These are phyloP conservation scores for Eupithecia subfuscata DNA, from an alignment of 2,888 invertebrate genomes.

Conservation along the genomic window DNA sequence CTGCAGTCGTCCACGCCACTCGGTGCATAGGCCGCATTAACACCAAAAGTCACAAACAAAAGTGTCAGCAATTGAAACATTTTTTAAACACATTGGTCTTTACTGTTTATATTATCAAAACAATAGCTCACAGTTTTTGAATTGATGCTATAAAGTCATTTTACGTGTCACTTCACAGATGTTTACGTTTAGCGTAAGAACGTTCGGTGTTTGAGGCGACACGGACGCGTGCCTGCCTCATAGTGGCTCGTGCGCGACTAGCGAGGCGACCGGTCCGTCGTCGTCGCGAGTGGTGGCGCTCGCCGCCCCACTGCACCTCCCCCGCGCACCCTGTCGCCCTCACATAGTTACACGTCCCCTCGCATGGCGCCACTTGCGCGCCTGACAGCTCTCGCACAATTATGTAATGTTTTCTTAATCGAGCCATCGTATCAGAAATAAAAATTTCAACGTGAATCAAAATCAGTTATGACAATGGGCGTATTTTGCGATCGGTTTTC, in stretches of 20 bases:
- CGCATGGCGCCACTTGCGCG: slow-evolving; percentile 81
- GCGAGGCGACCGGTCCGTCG: slow-evolving; percentile 61
- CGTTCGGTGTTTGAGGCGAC: slow-evolving; percentile 63
- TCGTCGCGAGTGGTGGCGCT: slow-evolving; percentile 71
- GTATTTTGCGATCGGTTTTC: slow-evolving; percentile 35
- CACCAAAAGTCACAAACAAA: slow-evolving; percentile 81
- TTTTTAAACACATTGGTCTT: slow-evolving; percentile 79
- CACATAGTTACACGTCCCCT: slow-evolving; percentile 78
- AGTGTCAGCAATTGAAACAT: slow-evolving; percentile 81
- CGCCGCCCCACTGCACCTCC: slow-evolving; percentile 68
- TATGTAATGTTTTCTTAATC: slow-evolving; percentile 83
- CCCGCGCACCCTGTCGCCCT: slow-evolving; percentile 67
- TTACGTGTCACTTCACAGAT: slow-evolving; percentile 71
- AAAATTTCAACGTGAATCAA: slow-evolving; percentile 53
- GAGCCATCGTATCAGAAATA: slow-evolving; percentile 73
- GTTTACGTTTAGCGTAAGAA: slow-evolving; percentile 76
- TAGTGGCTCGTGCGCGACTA: slow-evolving; percentile 77
- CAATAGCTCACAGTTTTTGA: slow-evolving; percentile 59
- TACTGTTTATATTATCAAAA: slow-evolving; percentile 52
- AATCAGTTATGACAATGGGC: slow-evolving; percentile 54
- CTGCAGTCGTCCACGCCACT: slow-evolving; percentile 75
- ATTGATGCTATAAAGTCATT: slow-evolving; percentile 56
- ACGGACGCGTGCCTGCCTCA: slow-evolving; percentile 73
- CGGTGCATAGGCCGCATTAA: slow-evolving; percentile 74
- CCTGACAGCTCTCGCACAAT: slow-evolving; percentile 75